phyloP scores from a whole-genome alignment of 2,888 invertebrate species.

The Drosophila trichaetosa region DNA sequence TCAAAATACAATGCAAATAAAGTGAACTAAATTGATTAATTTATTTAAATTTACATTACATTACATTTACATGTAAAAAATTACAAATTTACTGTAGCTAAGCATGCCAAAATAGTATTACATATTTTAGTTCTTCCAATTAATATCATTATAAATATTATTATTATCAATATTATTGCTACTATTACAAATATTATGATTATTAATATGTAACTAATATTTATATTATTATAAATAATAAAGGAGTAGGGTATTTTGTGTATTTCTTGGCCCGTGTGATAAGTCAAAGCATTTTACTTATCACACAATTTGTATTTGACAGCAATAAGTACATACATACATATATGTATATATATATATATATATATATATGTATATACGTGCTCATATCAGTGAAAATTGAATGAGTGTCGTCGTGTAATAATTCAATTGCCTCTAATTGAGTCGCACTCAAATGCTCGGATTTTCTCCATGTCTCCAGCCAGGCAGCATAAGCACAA shows the following conservation, averaged over 20 bases:
- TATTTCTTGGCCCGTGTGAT: conserved; percentile 21
- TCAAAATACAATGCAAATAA: neutral
- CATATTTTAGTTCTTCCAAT: accelerated
- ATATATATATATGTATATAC: neutral
- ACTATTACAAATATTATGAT: neutral
- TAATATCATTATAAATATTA: neutral
- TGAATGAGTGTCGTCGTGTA: conserved; percentile 79
- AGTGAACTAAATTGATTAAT: neutral
- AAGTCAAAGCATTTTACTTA: conserved; percentile 51
- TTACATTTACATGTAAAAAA: neutral
- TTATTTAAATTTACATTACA: too few species aligned
- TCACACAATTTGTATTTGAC: conserved; percentile 59
- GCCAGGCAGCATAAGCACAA: neutral
- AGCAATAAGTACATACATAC: conserved; percentile 9
- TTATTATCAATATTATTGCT: neutral
- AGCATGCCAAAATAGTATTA: neutral
- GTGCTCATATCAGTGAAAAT: conserved; percentile 55
- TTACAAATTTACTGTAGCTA: neutral
- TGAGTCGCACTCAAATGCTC: conserved; percentile 73
- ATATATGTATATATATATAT: neutral
- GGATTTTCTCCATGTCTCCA: conserved; percentile 64
- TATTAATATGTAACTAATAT: neutral
- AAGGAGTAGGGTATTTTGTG: conserved; percentile 29
- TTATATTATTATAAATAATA: neutral
- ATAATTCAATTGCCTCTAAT: conserved; percentile 79